Evolutionary conservation across 2,888 invertebrate species (phyloP).

Genomic region (Drosophila subquinaria): DNA sequence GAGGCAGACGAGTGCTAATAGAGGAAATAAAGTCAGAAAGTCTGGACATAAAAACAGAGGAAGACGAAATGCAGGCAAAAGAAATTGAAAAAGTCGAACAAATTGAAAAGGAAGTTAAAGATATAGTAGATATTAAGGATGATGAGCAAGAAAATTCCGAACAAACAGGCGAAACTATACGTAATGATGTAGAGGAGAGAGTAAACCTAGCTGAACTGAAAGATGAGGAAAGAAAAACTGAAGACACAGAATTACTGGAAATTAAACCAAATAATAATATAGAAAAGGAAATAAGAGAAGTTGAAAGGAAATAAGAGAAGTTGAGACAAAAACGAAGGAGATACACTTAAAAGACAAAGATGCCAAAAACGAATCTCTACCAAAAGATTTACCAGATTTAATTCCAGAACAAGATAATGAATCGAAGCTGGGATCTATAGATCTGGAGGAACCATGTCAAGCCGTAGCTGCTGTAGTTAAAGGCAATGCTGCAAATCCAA

Average conservation of each 20-base stretch:
- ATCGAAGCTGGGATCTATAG: slow-evolving; percentile 32
- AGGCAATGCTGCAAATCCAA: not conserved
- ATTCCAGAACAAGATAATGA: slow-evolving; percentile 18
- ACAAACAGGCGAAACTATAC: not conserved
- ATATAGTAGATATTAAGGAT: not conserved
- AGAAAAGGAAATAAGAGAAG: no score
- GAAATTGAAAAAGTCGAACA: not conserved
- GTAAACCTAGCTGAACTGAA: not conserved
- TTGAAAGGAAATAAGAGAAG: not conserved
- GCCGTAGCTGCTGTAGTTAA: slow-evolving; percentile 27
- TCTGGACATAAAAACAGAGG: not conserved
- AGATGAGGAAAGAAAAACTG: not conserved
- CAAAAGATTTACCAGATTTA: not conserved
- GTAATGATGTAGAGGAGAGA: not conserved
- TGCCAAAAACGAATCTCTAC: not conserved
- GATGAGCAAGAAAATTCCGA: not conserved
- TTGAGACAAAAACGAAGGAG: not conserved
- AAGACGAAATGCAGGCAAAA: not conserved
- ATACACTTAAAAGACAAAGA: not conserved
- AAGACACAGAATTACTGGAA: not conserved
- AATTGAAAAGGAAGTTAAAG: not conserved
- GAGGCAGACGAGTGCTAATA: slow-evolving; percentile 38
- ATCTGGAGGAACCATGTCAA: slow-evolving; percentile 29
- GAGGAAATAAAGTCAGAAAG: slow-evolving; percentile 34
- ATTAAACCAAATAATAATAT: not conserved